Evolutionary conservation across 2,888 invertebrate genomes (phyloP).

Genomic region (Brenthis hecate): DNA sequence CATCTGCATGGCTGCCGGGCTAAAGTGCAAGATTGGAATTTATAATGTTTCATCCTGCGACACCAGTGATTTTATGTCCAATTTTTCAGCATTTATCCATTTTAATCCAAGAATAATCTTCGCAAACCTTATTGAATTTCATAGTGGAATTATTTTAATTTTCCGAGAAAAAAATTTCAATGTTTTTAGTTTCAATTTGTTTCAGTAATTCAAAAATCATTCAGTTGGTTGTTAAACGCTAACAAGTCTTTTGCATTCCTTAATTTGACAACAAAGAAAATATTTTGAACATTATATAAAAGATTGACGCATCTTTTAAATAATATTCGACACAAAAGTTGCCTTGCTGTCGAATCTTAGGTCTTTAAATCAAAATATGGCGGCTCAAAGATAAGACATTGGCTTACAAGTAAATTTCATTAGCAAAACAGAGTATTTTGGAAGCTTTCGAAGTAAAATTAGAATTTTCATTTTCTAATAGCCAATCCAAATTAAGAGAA

Average conservation of each 20-base stretch:
- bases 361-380: constrained; percentile 24
- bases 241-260: neutral
- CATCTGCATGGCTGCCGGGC: constrained; percentile 65
- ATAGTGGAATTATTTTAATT: neutral
- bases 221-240: neutral
- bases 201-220: too few species aligned
- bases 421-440: constrained; percentile 19
- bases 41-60: constrained; percentile 59
- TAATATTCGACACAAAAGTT: constrained; percentile 22
- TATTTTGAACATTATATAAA: constrained; percentile 9
- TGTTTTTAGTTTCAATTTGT: too few species aligned
- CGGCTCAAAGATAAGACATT: constrained; percentile 17
- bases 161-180: neutral
- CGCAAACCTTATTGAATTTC: constrained; percentile 8
- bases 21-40: constrained; percentile 71
- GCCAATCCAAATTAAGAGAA: constrained; percentile 1
- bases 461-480: neutral
- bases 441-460: constrained; percentile 23
- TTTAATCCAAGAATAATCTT: constrained; percentile 7
- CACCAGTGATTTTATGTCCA: constrained; percentile 48
- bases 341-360: constrained; percentile 16
- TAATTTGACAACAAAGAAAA: constrained; percentile 8
- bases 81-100: constrained; percentile 15
- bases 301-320: constrained; percentile 16
- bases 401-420: constrained; percentile 28